Conservation (phyloP, 2,888 invertebrate species). For the Eupithecia inturbata region DNA sequence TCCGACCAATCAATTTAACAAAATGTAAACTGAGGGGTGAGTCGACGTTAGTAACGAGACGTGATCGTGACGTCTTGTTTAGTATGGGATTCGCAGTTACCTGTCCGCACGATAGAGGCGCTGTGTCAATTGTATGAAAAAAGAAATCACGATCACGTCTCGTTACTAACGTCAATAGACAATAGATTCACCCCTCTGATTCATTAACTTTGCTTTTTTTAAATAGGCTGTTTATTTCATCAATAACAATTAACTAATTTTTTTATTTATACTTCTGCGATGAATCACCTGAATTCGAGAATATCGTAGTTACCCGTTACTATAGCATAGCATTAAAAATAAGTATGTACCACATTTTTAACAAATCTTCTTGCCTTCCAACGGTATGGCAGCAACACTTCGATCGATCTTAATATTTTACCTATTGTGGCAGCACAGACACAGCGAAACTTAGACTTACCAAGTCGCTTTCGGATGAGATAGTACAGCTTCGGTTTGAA, state of each 20-base stretch:
- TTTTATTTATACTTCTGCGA: neutral
- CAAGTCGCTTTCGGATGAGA: conserved; percentile 83
- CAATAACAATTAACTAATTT: neutral
- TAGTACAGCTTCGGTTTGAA: conserved; percentile 87
- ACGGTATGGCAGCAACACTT: neutral
- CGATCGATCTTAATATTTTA: neutral
- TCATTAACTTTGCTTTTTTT: neutral
- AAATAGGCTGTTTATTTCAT: conserved; percentile 3
- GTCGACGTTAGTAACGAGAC: too few relatives aligned
- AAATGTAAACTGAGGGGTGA: neutral
- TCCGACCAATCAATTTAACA: neutral
- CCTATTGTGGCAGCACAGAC: neutral
- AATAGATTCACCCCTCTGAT: too few relatives aligned
- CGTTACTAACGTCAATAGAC: too few relatives aligned
- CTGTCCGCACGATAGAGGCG: too few relatives aligned
- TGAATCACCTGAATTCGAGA: neutral
- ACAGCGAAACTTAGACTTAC: conserved; percentile 60
- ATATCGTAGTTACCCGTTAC: neutral
- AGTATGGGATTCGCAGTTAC: too few relatives aligned
- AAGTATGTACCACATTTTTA: neutral
- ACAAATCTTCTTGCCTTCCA: neutral
- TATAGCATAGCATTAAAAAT: neutral
- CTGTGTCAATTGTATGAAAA: too few relatives aligned
- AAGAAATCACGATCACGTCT: too few relatives aligned
- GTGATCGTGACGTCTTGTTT: too few relatives aligned